A percentile compares a stretch with the other conserved stretches of the same genome.
Conservation (phyloP, 2,797 vertebrate species). For the Pempheris klunzingeri region DNA sequence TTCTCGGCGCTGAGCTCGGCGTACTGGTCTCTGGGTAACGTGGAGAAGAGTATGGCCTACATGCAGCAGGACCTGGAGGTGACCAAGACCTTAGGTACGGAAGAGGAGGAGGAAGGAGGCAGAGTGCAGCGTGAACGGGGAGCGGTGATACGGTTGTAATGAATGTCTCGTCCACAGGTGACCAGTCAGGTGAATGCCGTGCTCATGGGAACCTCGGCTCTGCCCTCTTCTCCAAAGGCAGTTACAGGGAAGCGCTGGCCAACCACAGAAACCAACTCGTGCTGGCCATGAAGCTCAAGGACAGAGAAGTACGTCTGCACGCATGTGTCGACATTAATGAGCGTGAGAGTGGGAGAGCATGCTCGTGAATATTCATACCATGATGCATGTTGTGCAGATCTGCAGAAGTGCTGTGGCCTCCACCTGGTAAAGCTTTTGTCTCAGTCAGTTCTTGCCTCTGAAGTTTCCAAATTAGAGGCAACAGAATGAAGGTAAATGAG, state of each 20-base stretch:
- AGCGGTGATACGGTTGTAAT: not conserved
- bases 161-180: slow-evolving; percentile 84
- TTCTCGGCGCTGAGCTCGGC: slow-evolving; percentile 97
- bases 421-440: not conserved
- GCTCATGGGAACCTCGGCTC: slow-evolving; percentile 97
- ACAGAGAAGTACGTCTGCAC: slow-evolving; percentile 87
- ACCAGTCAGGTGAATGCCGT: slow-evolving; percentile 95
- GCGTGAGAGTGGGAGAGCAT: slow-evolving; percentile 12
- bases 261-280: slow-evolving; percentile 97
- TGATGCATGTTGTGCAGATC: not conserved
- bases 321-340: not conserved
- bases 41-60: slow-evolving; percentile 94
- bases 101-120: not conserved
- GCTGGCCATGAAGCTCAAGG: slow-evolving; percentile 98
- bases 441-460: not conserved
- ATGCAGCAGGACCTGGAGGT: slow-evolving; percentile 99
- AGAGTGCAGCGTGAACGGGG: accelerated
- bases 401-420: not conserved
- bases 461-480: not conserved
- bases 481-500: not conserved
- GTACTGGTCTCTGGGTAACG: slow-evolving; percentile 94
- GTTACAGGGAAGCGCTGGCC: slow-evolving; percentile 94
- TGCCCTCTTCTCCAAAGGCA: slow-evolving; percentile 97
- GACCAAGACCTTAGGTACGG: slow-evolving; percentile 89
- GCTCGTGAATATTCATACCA: slow-evolving; percentile 7